Base-by-base conservation (phyloP, 1,140 invertebrate genomes). In the Physella acuta region DNA sequence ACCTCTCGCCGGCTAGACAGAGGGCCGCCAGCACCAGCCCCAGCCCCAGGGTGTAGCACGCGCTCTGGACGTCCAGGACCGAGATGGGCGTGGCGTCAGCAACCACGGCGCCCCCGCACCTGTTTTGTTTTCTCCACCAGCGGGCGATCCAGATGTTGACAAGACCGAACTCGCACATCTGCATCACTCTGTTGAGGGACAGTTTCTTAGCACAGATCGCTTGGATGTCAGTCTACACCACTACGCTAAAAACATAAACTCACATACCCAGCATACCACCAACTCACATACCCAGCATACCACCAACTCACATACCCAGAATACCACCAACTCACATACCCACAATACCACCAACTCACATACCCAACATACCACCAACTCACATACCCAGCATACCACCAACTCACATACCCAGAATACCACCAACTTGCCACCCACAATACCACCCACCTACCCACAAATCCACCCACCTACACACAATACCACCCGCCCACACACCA, bases 51-150 rank as follows among this genome's bases (percentile, higher is more conserved):
- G n/a, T n/a, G n/a, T n/a, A n/a, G n/a, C n/a, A n/a, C n/a, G n/a
- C 76, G 70, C 72, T 75, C 51, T 75, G 76, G 2, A 77, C 64
- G 33, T 77, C 74, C 3, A 71, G 60, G 34, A 75, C 33, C 2
- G 37, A 55, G 49, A 75, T 73, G n/a, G 66, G 34, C 5, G 68
- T 73, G 28, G 76, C 66, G 49, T 74, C 68, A 1, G 71, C 60
- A 1, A 59, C 33, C 5, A 73, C 26, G 0, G 33, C 28, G 4
- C 72, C 73, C 17, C 58, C 51, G 69, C 76, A 77, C 44, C 62
- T 61, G n/a, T 34, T 66, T 26, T 63, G 67, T 52, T 73, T 70
- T 2, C 70, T 64, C 71, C 72, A 75, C 68, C 73, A 69, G 59
- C 65, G 60, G 24, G 62, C 37, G 24, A 64, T 73, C 74, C 74